Percentiles rank a stretch among this genome's conserved stretches.
phyloP scores from a whole-genome alignment of 1,140 invertebrate species.

The Pararge aegeria region DNA sequence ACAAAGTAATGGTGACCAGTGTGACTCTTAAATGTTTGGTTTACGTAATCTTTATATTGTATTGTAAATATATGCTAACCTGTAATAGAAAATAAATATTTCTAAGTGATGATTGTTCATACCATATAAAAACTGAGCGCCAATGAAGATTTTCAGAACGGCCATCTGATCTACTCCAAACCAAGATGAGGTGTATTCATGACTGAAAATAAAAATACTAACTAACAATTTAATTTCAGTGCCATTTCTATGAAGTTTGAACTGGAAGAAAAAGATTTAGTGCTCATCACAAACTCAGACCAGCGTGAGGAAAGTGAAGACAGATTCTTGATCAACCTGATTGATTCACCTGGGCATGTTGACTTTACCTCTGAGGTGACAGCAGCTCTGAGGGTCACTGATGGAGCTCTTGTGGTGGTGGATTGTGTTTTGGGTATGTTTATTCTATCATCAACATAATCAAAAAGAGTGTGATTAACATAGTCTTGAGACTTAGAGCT shows the following conservation, averaged over 20 bases:
- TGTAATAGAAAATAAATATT: no score
- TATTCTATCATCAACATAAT: no score
- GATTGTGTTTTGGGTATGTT: conserved; percentile 98
- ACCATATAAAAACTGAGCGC: conserved; percentile 62
- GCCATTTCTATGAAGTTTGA: conserved; percentile 99
- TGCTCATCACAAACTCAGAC: conserved; percentile 93
- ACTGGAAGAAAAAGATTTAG: conserved; percentile 94
- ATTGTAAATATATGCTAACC: no score
- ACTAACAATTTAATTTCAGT: conserved; percentile 73
- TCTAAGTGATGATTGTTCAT: conserved; percentile 78
- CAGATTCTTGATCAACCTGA: conserved; percentile 99
- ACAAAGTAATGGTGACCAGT: conserved; percentile 95
- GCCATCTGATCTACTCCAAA: conserved; percentile 60
- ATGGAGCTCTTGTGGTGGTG: conserved; percentile 99
- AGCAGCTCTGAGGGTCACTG: conserved; percentile 98
- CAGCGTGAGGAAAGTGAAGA: conserved; percentile 94
- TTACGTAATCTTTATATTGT: no score
- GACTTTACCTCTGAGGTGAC: conserved; percentile 99
- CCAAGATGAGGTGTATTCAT: background rate
- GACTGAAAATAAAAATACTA: background rate
- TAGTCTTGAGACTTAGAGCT: no score
- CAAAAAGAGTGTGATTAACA: no score
- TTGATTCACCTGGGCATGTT: conserved; percentile 99
- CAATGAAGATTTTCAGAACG: conserved; percentile 74
- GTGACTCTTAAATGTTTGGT: conserved; percentile 93